Evolutionary conservation across 2,797 vertebrate species (phyloP).

Genomic region (Merluccius polli): DNA sequence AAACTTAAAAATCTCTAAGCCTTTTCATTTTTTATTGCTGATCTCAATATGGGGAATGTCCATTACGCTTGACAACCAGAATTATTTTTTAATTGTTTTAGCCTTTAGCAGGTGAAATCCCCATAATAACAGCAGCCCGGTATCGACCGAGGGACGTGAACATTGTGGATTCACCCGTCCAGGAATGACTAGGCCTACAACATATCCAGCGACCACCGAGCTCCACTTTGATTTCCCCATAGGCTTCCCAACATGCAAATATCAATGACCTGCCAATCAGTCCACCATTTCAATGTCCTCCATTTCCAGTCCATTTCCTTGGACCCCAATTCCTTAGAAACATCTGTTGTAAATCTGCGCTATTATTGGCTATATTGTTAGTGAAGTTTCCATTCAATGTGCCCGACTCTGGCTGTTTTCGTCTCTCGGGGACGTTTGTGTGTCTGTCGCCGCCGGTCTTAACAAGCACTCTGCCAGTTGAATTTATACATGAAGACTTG

Average conservation of each 20-base stretch:
- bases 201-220: background rate
- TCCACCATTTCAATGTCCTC: too few relatives aligned
- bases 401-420: background rate
- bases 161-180: background rate
- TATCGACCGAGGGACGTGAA: too few relatives aligned
- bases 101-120: background rate
- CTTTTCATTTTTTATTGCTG: background rate
- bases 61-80: too few relatives aligned
- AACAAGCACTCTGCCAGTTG: too few relatives aligned
- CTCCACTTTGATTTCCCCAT: background rate
- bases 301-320: too few relatives aligned
- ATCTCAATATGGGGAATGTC: background rate
- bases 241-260: conserved; percentile 1
- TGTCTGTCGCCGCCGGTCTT: too few relatives aligned
- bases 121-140: background rate
- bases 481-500: too few relatives aligned
- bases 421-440: background rate
- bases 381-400: background rate
- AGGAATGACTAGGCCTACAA: background rate
- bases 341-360: background rate
- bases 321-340: background rate
- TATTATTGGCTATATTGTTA: background rate
- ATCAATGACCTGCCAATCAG: conserved; percentile 1
- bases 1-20: background rate
- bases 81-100: background rate